Percentiles rank a stretch among this genome's conserved stretches.
Conservation (phyloP, 1,140 invertebrate species). For the Drosophila nebulosa region DNA sequence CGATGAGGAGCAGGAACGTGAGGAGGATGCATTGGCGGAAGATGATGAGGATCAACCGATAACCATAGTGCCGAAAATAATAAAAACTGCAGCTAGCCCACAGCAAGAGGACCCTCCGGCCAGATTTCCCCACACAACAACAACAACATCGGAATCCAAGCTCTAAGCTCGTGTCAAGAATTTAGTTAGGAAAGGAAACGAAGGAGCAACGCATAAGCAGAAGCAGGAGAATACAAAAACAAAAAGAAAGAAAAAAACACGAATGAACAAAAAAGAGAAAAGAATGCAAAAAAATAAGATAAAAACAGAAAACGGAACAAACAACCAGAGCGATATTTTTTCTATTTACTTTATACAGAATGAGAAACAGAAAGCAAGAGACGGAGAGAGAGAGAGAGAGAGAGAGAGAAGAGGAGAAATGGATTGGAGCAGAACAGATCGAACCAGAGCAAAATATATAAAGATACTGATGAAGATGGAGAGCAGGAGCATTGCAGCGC, state of each 20-base stretch:
- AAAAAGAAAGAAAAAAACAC: not conserved
- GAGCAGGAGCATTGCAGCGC: not conserved
- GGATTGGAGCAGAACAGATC: not conserved
- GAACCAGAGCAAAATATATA: too few relatives aligned
- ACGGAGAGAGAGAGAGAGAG: slow-evolving; percentile 5
- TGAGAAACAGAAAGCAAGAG: slow-evolving; percentile 26
- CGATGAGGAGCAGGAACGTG: slow-evolving; percentile 88
- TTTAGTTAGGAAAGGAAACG: slow-evolving; percentile 26
- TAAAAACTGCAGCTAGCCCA: slow-evolving; percentile 85
- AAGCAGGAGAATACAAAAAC: too few relatives aligned
- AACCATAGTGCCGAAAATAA: slow-evolving; percentile 86
- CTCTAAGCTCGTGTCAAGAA: slow-evolving; percentile 53
- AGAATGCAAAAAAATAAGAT: slow-evolving; percentile 1
- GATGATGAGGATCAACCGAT: slow-evolving; percentile 88
- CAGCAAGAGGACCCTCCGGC: slow-evolving; percentile 60
- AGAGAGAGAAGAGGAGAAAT: not conserved
- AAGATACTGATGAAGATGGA: too few relatives aligned
- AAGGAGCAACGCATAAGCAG: too few relatives aligned
- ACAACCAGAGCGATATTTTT: slow-evolving; percentile 46
- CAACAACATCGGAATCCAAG: slow-evolving; percentile 66
- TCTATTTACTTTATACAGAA: slow-evolving; percentile 52
- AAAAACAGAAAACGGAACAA: slow-evolving; percentile 32
- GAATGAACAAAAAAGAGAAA: too few relatives aligned
- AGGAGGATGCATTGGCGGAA: slow-evolving; percentile 83
- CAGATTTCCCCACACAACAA: slow-evolving; percentile 43